These are phyloP conservation scores for Andrena camellia DNA, from an alignment of 2,888 invertebrate genomes.

Conservation along the genomic window DNA sequence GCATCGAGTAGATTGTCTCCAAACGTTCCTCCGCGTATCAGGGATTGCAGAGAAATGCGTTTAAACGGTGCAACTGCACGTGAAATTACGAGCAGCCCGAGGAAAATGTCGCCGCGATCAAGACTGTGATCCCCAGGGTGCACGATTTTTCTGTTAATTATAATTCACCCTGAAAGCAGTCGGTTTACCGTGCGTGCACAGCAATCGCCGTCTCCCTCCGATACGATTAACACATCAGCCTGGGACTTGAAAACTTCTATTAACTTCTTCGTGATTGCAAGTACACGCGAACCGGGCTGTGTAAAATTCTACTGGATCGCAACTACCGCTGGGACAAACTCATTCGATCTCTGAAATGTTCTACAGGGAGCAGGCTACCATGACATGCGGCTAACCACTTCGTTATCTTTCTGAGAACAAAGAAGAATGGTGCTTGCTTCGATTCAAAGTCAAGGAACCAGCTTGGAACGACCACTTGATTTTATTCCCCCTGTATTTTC, in stretches of 20 bases:
- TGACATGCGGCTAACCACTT: too few relatives aligned
- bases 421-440: neutral
- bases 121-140: neutral
- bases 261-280: constrained; percentile 48
- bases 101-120: constrained; percentile 9
- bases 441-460: neutral
- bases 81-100: neutral
- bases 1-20: neutral
- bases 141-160: constrained; percentile 41
- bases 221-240: constrained; percentile 50
- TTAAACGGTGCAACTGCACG: neutral
- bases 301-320: constrained; percentile 7
- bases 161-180: constrained; percentile 32
- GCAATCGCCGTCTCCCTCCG: neutral
- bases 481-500: neutral
- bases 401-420: neutral
- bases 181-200: constrained; percentile 24
- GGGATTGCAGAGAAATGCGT: neutral
- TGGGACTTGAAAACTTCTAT: constrained; percentile 37
- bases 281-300: constrained; percentile 2
- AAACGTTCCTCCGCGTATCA: neutral
- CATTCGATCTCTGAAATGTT: neutral
- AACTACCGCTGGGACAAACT: neutral
- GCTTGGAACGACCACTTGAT: neutral
- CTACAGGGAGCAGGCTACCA: too few relatives aligned